Evolutionary conservation across 2,888 invertebrate species (phyloP), one percentile per base, ranked within the genome.

Genomic region (Campoplex capitator): DNA sequence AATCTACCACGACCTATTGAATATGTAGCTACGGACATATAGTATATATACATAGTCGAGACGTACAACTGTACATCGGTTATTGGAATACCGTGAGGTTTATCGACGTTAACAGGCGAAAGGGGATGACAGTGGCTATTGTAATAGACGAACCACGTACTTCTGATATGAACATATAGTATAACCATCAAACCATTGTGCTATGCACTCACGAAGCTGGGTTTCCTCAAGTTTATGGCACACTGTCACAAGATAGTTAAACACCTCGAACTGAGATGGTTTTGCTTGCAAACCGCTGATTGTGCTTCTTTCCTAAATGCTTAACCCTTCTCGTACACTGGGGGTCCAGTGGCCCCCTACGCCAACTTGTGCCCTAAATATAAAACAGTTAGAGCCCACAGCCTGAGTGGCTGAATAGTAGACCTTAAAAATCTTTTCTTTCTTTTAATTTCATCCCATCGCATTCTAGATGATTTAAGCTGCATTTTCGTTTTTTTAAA

Each of bases 31-130:
- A 4, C 2, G 23, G 1, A 38, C 38, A 6, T 38, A 32, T 48
- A 23, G 23, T 23, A 11, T 65, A 76, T 65, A 35, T 48, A 78
- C 76, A 67, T n/a, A n/a, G 48, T 62, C 32, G 32, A 79, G 76
- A 70, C 45, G 77, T 85, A 54, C 67, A 68, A 74, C 48, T 74
- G 70, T 75, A 83, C 68, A 83, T 62, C 54, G 83, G 70, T 73
- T 78, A 82, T 85, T 82, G 85, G 77, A 74, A 86, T 86, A 78
- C 54, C 75, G 42, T n/a, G 74, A 62, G 75, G 74, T 75, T 83
- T 83, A 79, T 83, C 85, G 79, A 83, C 74, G 79, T 54, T 45
- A 83, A 79, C 85, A 75, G 85, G 38, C 83, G 67, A 75, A 75
- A 75, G 75, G 62, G 58, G 62, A 70, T 62, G 78, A 78, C 85